These are phyloP conservation scores for Malaclemys terrapin DNA, from an alignment of 2,113 vertebrate genomes.

Conservation along the genomic window DNA sequence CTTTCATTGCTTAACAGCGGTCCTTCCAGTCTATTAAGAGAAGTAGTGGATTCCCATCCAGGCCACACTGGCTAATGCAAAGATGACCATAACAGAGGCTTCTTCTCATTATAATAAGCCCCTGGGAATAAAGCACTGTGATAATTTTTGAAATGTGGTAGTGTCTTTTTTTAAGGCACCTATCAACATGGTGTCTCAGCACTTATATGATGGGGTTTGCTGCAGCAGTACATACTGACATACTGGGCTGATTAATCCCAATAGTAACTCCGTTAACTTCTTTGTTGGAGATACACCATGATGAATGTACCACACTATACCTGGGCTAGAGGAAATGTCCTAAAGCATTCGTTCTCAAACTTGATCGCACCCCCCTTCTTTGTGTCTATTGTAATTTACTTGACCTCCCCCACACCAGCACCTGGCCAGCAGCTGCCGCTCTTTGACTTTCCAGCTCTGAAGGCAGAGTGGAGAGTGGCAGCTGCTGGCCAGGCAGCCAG, in stretches of 20 bases:
- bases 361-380: background rate
- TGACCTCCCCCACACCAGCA: background rate
- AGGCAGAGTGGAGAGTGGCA: background rate
- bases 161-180: conserved; percentile 60
- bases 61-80: background rate
- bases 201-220: conserved; percentile 26
- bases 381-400: background rate
- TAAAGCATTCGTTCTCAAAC: background rate
- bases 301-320: conserved; percentile 24
- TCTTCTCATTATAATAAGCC: background rate
- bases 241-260: conserved; percentile 47
- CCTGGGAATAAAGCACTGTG: background rate
- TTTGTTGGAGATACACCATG: conserved; percentile 37
- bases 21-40: conserved; percentile 9
- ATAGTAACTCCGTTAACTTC: conserved; percentile 55
- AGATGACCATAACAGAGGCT: background rate
- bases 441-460: background rate
- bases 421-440: background rate
- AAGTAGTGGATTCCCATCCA: background rate
- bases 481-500: background rate
- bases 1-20: background rate
- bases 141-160: background rate
- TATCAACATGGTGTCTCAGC: conserved; percentile 35
- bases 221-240: conserved; percentile 8
- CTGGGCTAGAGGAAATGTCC: background rate